Evolutionary conservation across 2,888 invertebrate genomes (phyloP), one percentile per base, ranked within the genome.

Genomic region (Nomada ferruginata): DNA sequence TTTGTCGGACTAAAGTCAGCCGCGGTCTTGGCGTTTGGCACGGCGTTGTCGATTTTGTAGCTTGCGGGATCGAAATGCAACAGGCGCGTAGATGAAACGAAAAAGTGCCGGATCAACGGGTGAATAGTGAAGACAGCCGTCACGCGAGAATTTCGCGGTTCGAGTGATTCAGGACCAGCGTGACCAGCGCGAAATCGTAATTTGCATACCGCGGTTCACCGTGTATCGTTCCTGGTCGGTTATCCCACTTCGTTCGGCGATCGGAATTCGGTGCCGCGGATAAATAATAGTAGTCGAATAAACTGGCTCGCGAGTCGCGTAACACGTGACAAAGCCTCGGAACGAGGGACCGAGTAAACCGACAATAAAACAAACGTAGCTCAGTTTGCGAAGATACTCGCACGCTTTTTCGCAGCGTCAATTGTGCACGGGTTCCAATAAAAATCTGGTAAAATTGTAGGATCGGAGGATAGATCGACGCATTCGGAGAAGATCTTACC

Each of bases 161-260:
- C 53, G 13, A 4, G 44, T 15, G 63, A 63, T 63, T 26, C 29
- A 42, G 42, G 61, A 13, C 42, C 71, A 13, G 18, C 42, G 50
- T 20, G 23, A 29, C 47, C n/a, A 23, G 50, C 18, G 55, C 29
- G 63, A 36, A 47, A 57, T 15, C 76, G 59, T 47, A 72, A 72
- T 76, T 76, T 72, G 72, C 72, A 72, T 72, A 47, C 42, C 42
- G 57, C 72, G 26, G 57, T 64, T 50, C 20, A 70, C 55, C 65
- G 50, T 23, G 50, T 9, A 3, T 15, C 55, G 15, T 7, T 55
- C 23, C 36, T 7, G 10, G 10, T 15, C 23, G 18, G 2, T 55
- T 44, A 10, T 42, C 23, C 42, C n/a, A 13, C 20, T n/a, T 20
- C 20, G 18, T 5, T 20, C 13, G 2, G 23, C 20, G 1, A 2